A percentile compares a stretch with the other conserved stretches of the same genome.
Evolutionary conservation across 2,797 vertebrate genomes (phyloP).

Genomic region (Crossoptilon crossoptilon): DNA sequence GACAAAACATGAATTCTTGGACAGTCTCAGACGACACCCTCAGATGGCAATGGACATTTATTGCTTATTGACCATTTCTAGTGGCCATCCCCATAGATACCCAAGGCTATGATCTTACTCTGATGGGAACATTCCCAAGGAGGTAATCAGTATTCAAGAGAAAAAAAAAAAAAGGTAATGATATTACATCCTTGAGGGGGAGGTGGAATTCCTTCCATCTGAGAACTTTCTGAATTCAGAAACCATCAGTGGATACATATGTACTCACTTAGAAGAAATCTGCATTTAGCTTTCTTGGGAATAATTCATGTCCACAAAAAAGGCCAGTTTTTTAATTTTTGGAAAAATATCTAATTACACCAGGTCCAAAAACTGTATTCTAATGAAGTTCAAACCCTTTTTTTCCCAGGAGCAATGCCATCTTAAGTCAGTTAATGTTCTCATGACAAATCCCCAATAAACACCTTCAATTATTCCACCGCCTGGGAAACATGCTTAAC

Average conservation of each 20-base stretch:
- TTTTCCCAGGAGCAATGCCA: background rate
- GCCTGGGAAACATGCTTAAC: conserved; percentile 30
- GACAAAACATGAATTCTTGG: background rate
- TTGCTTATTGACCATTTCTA: background rate
- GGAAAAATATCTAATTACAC: background rate
- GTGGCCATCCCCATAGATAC: background rate
- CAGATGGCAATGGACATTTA: background rate
- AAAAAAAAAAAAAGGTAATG: background rate
- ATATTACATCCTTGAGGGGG: background rate
- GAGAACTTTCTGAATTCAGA: background rate
- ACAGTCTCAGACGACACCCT: background rate
- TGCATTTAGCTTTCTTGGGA: background rate
- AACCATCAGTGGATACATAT: background rate
- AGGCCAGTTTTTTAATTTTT: background rate
- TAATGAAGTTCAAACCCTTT: background rate
- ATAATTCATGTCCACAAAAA: background rate
- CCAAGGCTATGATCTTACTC: background rate
- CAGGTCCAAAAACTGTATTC: background rate
- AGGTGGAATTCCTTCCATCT: background rate
- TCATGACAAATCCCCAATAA: conserved; percentile 47
- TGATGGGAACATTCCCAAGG: background rate
- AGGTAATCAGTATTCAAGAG: background rate
- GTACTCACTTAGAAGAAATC: background rate
- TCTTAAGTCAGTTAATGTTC: background rate
- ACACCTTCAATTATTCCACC: conserved; percentile 39